Evolutionary conservation across 2,797 vertebrate genomes (phyloP), one percentile per base, ranked within the genome.

Genomic region (Tympanoctomys barrerae): DNA sequence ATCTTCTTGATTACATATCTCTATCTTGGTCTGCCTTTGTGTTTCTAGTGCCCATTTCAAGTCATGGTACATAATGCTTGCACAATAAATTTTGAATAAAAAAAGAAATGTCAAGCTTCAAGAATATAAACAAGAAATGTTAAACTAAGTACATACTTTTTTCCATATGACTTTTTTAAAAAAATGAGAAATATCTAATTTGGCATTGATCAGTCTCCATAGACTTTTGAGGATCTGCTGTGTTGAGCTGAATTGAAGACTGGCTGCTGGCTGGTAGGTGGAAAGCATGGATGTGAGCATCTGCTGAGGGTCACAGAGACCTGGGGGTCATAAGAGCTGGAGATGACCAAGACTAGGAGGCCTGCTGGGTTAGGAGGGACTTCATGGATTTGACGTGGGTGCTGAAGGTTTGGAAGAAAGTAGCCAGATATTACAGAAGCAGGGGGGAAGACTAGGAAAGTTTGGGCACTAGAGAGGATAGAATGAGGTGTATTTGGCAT

Each of bases 1-100:
- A 71, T 75, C 28, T 87, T 62, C 89, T 64, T 22, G 24, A 75
- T 59, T 46, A 7, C 71, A 26, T 64, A 87, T 89, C 4, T 14
- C 36, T 9, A 61, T 36, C 11, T 92, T 31, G 2, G 2, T 78
- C 66, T 28, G n/a, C 79, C 36, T 89, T 54, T 54, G 39, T 26
- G 33, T 90, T 78, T 91, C 26, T 88, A 57, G 54, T 85, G 7
- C 61, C 33, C n/a, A 39, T 78, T 36, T 92, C 84, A 91, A 95
- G 77, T 26, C n/a, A 18, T n/a, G 24, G 18, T 13, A 57, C 54
- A 5, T 49, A 46, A 31, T 36, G 57, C 0, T 3, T 75, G 52
- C 16, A 52, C 6, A 8, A 3, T 66, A 57, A 52, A 57, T 18
- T 78, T 68, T 26, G 22, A 24, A 39, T 46, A 66, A 85, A 79